Conservation (phyloP, 2,113 vertebrate species). For the Apistogramma diplotaenia region DNA sequence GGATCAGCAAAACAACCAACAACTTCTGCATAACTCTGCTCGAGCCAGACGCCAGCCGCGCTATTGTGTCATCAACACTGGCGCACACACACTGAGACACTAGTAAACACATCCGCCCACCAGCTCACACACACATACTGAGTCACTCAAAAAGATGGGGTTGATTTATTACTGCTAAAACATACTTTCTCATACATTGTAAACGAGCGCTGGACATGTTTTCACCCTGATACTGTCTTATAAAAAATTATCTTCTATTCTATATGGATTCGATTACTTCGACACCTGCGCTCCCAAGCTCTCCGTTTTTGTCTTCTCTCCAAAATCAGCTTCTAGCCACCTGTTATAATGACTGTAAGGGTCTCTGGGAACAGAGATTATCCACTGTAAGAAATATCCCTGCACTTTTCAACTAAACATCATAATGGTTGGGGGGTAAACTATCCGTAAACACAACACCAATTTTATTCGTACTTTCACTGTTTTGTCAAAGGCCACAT, state of each 20-base stretch:
- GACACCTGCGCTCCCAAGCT: slow-evolving; percentile 44
- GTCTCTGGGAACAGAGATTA: slow-evolving; percentile 23
- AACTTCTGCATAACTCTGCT: slow-evolving; percentile 70
- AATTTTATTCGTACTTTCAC: neutral
- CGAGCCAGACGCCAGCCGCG: slow-evolving; percentile 61
- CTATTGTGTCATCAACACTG: slow-evolving; percentile 61
- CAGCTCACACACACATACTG: slow-evolving; percentile 39
- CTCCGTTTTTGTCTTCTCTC: slow-evolving; percentile 43
- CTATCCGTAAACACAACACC: neutral
- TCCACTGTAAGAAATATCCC: slow-evolving; percentile 38
- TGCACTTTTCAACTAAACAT: neutral
- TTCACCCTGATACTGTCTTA: slow-evolving; percentile 22
- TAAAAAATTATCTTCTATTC: slow-evolving; percentile 54
- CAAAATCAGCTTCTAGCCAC: slow-evolving; percentile 57
- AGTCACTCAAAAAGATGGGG: slow-evolving; percentile 17
- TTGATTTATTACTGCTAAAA: slow-evolving; percentile 53
- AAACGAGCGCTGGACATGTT: slow-evolving; percentile 39
- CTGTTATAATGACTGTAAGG: slow-evolving; percentile 50
- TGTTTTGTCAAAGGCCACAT: neutral
- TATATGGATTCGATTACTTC: slow-evolving; percentile 50
- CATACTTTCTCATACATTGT: slow-evolving; percentile 57
- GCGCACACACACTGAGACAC: slow-evolving; percentile 47
- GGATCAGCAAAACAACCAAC: slow-evolving; percentile 74
- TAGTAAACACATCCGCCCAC: slow-evolving; percentile 49
- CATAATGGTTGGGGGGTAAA: neutral